Base-by-base conservation (phyloP, 2,797 vertebrate species). In the Hypotaenidia okinawae region DNA sequence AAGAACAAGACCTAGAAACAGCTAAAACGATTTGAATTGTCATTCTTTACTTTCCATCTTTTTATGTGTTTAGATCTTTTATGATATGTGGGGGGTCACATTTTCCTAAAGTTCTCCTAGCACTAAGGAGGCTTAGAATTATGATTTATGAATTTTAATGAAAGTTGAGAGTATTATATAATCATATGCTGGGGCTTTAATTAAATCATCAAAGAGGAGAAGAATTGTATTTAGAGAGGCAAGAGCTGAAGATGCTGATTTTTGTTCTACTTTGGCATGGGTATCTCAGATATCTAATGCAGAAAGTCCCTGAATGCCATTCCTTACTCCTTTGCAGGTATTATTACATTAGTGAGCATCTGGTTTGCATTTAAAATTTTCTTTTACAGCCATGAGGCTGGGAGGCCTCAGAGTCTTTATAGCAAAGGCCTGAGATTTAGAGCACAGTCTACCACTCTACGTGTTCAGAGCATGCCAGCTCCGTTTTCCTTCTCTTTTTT, bases 71-170 rank as follows among this genome's bases (percentile, higher is more conserved):
- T 90, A 47, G 33, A 22, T 45, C 18, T 70, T 54, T 30, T 63
- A 3, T 4, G 11, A 19, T 86, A 57, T 47, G 47, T 55, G 15
- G 28, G 62, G 28, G 62, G 23, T 87, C 83, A 45, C 32, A 47
- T 93, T 94, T 91, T 76, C 10, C 32, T 88, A 25, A 77, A 86
- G 57, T 79, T 90, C 59, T 82, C 43, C 25, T 88, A 70, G 55
- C 75, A 58, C 52, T 86, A 41, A 84, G 52, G 52, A 93, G 66
- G 35, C 28, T 94, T 67, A 70, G 93, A 68, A 54, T 70, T 86
- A 73, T 21, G 85, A 76, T 91, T 82, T 93, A 80, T 96, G 91
- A 97, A 94, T 95, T 85, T 86, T 69, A 63, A 80, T 96, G 83
- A 68, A 91, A 74, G 39, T 33, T 86, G 63, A 89, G 55, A 82